Evolutionary conservation across 2,797 vertebrate genomes (phyloP).

Genomic region (Sebastes matsubarae): DNA sequence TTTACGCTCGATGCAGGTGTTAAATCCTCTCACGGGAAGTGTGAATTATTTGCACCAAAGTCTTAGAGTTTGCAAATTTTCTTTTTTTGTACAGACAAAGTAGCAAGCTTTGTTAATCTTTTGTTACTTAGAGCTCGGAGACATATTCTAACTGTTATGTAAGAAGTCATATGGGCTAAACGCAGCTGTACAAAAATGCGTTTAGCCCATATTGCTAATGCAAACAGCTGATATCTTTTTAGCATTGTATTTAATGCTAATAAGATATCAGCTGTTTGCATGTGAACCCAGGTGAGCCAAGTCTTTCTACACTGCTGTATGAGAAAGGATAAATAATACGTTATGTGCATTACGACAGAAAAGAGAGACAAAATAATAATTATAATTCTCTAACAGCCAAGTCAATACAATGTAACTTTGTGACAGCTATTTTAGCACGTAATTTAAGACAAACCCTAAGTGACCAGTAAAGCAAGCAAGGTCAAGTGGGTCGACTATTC

Average conservation of each 20-base stretch:
- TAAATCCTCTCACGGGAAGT: conserved; percentile 11
- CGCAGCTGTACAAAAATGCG: background rate
- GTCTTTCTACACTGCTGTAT: background rate
- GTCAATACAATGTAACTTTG: background rate
- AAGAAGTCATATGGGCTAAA: background rate
- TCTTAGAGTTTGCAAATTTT: conserved; percentile 1
- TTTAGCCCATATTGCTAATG: too few species aligned
- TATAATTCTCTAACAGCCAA: background rate
- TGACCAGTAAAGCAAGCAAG: conserved; percentile 11
- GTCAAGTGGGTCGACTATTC: conserved; percentile 62
- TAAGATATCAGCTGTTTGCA: background rate
- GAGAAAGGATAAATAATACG: background rate
- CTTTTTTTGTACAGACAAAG: background rate
- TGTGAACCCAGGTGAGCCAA: background rate
- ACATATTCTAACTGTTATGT: background rate
- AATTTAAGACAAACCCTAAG: background rate
- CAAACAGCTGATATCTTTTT: too few species aligned
- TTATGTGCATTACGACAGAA: background rate
- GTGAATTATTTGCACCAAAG: conserved; percentile 23
- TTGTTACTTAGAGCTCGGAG: background rate
- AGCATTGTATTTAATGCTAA: too few species aligned
- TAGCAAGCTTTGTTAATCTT: background rate
- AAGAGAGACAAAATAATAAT: background rate
- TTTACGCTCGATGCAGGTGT: conserved; percentile 49
- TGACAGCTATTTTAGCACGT: conserved; percentile 3